A percentile compares a stretch with the other conserved stretches of the same genome.
Evolutionary conservation across 1,140 invertebrate species (phyloP).

Genomic region (Cryptotermes secundus): DNA sequence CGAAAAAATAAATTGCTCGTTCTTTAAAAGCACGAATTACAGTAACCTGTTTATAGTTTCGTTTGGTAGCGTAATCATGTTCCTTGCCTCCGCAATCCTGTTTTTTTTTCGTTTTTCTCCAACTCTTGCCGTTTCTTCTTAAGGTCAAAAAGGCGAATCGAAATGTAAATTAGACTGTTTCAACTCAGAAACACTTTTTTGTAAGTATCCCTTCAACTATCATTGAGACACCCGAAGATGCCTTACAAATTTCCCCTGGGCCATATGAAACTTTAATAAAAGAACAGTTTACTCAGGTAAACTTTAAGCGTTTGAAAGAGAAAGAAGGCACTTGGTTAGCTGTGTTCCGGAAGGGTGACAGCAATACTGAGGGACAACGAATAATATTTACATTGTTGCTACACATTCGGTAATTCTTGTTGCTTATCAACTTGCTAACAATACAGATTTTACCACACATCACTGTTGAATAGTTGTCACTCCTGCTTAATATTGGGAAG

Average conservation of each 20-base stretch:
- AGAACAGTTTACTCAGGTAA: not conserved
- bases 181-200: not conserved
- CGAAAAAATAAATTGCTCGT: too few species aligned
- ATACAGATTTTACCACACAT: too few species aligned
- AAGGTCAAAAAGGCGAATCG: not conserved
- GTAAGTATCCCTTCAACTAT: not conserved
- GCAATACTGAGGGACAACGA: not conserved
- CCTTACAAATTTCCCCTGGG: not conserved
- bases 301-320: not conserved
- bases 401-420: too few species aligned
- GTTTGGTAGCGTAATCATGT: too few species aligned
- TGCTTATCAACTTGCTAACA: too few species aligned
- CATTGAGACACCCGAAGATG: not conserved
- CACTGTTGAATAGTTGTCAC: too few species aligned
- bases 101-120: not conserved
- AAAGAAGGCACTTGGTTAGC: not conserved
- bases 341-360: not conserved
- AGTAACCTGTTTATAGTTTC: too few species aligned
- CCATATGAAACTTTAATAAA: not conserved
- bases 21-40: too few species aligned
- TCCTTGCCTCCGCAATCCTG: not conserved
- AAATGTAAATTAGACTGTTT: not conserved
- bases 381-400: not conserved
- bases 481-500: too few species aligned
- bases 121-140: not conserved